phyloP scores from a whole-genome alignment of 1,140 invertebrate species.

The Diachasma alloeum region DNA sequence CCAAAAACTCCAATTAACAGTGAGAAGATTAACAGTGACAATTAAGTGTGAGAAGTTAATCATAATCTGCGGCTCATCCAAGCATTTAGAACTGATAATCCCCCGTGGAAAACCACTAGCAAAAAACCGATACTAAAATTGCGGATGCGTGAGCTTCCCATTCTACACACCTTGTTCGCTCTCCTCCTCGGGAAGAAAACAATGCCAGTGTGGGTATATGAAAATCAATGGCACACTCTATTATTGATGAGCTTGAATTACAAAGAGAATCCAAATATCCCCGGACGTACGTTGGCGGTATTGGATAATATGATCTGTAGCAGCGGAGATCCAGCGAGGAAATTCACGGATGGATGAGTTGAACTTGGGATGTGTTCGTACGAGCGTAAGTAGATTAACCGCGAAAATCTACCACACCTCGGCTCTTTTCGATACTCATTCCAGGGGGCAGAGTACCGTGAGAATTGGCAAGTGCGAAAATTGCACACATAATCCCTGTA shows the following conservation, averaged over 20 bases:
- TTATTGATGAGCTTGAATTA: neutral
- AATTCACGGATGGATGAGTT: conserved; percentile 14
- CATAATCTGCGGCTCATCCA: neutral
- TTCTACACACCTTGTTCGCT: neutral
- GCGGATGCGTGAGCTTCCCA: neutral
- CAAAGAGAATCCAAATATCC: neutral
- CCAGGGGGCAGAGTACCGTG: neutral
- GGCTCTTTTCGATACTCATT: neutral
- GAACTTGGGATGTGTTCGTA: conserved; percentile 9
- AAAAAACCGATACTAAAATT: neutral
- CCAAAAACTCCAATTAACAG: too few species aligned
- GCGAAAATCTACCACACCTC: neutral
- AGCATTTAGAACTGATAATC: neutral
- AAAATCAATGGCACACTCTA: neutral
- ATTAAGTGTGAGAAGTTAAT: neutral
- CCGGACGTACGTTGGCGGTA: neutral
- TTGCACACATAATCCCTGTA: conserved; percentile 14
- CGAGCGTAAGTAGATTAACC: conserved; percentile 29
- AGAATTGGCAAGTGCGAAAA: conserved; percentile 21
- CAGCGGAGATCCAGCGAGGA: neutral
- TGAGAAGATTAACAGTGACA: too few species aligned
- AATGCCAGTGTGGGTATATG: neutral
- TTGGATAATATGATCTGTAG: neutral
- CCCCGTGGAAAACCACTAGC: neutral
- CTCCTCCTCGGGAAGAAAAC: neutral